Evolutionary conservation across 2,888 invertebrate species (phyloP), one percentile per base, ranked within the genome.

Genomic region (Lomographa bimaculata): DNA sequence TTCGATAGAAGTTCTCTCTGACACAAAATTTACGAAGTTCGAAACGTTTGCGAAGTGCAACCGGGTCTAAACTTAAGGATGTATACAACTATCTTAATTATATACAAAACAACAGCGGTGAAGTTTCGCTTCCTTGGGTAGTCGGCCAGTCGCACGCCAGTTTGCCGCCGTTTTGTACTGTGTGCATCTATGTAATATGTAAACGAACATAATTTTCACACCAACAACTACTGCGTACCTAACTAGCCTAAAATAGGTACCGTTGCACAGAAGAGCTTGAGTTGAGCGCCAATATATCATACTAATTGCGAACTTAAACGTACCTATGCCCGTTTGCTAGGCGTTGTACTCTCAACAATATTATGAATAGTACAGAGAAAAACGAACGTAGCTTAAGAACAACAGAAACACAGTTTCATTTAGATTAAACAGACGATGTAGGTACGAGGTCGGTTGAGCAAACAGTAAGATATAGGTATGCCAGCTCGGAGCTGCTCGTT

Each of bases 11-110:
- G 59, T 66, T 68, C 60, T 40, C 8, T 52, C 43, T 39, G 39
- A 54, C 60, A 66, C 63, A 59, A 69, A 73, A 77, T 79, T 73
- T 73, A 69, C 66, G 56, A 64, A 71, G 70, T 63, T 63, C 61
- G 41, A 71, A 69, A 69, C 62, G 68, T 64, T 72, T 56, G 61
- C 68, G 55, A 72, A 74, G 72, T 77, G 71, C 70, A 75, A 69
- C 60, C 62, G 55, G 59, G 64, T 65, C 50, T 50, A 28, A 69
- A 71, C 62, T 71, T 69, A 55, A 60, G 56, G 54, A 53, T n/a
- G n/a, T n/a, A n/a, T n/a, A n/a, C n/a, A n/a, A n/a, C n/a, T 54
- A 60, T 57, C 56, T 58, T 60, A 54, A 59, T 64, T 68, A 67
- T 67, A 74, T 46, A 52, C 59, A 62, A 71, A 78, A 81, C 80